These are phyloP conservation scores for Verasper variegatus DNA, from an alignment of 2,113 vertebrate genomes.

Conservation along the genomic window DNA sequence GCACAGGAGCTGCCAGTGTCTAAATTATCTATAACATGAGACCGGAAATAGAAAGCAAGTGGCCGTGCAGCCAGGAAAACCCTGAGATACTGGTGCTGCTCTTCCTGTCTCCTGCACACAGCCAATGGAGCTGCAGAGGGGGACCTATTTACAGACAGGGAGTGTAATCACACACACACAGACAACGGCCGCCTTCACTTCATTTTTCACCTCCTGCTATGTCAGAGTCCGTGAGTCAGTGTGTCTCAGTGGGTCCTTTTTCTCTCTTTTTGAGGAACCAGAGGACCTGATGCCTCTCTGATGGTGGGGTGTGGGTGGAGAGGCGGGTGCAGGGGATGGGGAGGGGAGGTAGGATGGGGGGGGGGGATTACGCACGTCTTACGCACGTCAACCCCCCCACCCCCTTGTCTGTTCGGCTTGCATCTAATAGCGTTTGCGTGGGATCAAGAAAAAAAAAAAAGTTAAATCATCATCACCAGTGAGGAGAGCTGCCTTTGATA, in stretches of 20 bases:
- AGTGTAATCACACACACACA: conserved; percentile 41
- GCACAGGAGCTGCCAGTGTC: conserved; percentile 61
- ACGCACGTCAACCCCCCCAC: conserved; percentile 66
- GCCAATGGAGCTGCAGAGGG: conserved; percentile 63
- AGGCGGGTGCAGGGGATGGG: background rate
- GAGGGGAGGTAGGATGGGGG: conserved; percentile 23
- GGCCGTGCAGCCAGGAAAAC: conserved; percentile 46
- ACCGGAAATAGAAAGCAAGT: conserved; percentile 60
- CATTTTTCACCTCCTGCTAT: conserved; percentile 56
- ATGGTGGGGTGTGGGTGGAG: conserved; percentile 12
- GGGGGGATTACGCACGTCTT: conserved; percentile 72
- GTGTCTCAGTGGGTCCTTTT: conserved; percentile 34
- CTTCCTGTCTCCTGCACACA: conserved; percentile 59
- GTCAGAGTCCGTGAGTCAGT: conserved; percentile 58
- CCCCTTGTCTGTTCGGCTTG: conserved; percentile 23
- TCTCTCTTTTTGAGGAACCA: conserved; percentile 22
- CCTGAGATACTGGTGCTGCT: conserved; percentile 56
- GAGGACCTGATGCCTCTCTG: conserved; percentile 47
- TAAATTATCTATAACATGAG: conserved; percentile 78
- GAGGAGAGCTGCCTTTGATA: conserved; percentile 29
- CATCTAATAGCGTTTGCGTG: conserved; percentile 12
- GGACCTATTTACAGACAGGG: conserved; percentile 69
- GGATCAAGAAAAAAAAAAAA: conserved; percentile 18
- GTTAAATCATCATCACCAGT: conserved; percentile 43
- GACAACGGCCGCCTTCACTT: conserved; percentile 42